phyloP scores from a whole-genome alignment of 2,888 invertebrate genomes.

The Ophion costatus region DNA sequence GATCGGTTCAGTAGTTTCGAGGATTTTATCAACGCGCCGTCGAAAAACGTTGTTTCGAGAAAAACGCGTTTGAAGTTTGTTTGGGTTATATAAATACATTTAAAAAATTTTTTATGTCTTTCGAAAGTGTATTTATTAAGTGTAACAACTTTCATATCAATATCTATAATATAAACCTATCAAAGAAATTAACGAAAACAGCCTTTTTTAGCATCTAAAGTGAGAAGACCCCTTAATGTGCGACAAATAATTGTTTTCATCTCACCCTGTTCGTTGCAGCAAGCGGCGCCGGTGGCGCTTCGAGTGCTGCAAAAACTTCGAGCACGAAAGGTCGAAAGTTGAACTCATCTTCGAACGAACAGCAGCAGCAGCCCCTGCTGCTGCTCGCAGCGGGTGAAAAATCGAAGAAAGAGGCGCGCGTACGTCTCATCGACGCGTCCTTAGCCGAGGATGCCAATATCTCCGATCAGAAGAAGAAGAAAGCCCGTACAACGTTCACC shows the following conservation, averaged over 20 bases:
- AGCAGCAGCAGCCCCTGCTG: slow-evolving; percentile 28
- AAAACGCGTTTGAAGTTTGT: no score
- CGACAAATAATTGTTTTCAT: neutral
- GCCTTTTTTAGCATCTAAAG: no score
- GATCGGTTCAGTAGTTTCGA: no score
- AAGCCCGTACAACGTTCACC: slow-evolving; percentile 97
- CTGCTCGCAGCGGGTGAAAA: slow-evolving; percentile 75
- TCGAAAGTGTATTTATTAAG: no score
- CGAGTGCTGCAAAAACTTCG: slow-evolving; percentile 35
- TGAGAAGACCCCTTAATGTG: no score
- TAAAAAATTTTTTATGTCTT: no score
- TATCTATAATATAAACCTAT: no score
- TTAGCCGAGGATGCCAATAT: slow-evolving; percentile 84
- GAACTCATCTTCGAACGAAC: slow-evolving; percentile 70
- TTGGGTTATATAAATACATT: no score
- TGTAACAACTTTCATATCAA: no score
- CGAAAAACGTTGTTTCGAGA: no score
- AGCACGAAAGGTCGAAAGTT: slow-evolving; percentile 57
- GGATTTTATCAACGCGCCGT: no score
- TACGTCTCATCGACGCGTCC: slow-evolving; percentile 48
- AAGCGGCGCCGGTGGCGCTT: slow-evolving; percentile 1
- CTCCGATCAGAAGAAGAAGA: slow-evolving; percentile 89
- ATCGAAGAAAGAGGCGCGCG: slow-evolving; percentile 62
- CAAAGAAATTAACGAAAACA: no score
- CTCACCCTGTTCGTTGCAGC: slow-evolving; percentile 35